Evolutionary conservation across 1,140 invertebrate species (phyloP), one percentile per base, ranked within the genome.

Genomic region (Carposina sasakii): DNA sequence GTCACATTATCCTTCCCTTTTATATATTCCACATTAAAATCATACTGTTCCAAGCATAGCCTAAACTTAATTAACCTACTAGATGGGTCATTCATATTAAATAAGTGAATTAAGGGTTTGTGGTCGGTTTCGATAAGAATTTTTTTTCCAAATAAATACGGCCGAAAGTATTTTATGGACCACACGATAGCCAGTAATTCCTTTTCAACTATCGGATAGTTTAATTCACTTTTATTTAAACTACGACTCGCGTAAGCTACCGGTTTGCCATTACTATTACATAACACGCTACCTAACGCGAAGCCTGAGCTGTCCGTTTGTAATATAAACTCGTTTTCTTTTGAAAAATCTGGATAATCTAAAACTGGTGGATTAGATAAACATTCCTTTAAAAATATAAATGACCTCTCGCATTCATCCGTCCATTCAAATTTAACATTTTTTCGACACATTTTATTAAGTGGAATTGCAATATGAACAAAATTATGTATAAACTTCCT

Each of bases 131-230:
- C n/a, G 9, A 36, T 63, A 33, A 17, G 61, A 41, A 86, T 81
- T 15, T 72, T 52, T 5, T 19, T 61, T 13, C 60, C 64, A 26
- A 61, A 53, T n/a, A 86, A 45, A 52, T 66, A 87, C 16, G 73
- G 59, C 51, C 73, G 37, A 46, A 86, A 85, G 37, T 84, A 54
- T 54, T 78, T 67, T 1, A 75, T 56, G 10, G 66, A 70, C 72
- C 73, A 86, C 0, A 89, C 63, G 4, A 89, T 74, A 2, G 86
- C 86, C 16, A 89, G 52, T 39, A 85, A 62, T 76, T 89, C 86
- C 52, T 79, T 74, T 64, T 85, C 69, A 21, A n/a, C n/a, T n/a
- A n/a, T n/a, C n/a, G n/a, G n/a, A n/a, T n/a, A n/a, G n/a, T n/a
- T n/a, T n/a, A n/a, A n/a, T n/a, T n/a, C n/a, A n/a, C n/a, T n/a